Evolutionary conservation across 2,113 vertebrate species (phyloP).

Genomic region (Chrysochloris asiatica): DNA sequence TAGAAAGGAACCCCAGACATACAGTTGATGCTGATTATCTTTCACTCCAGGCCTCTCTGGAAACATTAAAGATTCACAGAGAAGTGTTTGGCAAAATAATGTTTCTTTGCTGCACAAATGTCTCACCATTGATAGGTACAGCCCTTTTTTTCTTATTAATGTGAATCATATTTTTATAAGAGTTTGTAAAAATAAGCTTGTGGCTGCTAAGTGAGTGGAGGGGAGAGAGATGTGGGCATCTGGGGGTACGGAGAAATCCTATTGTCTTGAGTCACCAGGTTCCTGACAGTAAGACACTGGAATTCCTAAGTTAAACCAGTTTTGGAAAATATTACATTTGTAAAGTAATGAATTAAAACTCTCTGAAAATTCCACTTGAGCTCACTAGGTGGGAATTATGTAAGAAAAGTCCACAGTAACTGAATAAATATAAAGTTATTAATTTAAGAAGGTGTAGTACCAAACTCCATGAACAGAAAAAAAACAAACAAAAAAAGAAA

Average conservation of each 20-base stretch:
- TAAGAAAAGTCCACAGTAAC: constrained; percentile 58
- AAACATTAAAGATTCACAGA: not conserved
- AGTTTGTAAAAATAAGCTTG: constrained; percentile 6
- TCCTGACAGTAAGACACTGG: not conserved
- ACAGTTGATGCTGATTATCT: not conserved
- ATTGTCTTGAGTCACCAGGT: not conserved
- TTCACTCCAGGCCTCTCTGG: not conserved
- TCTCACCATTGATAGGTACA: constrained; percentile 28
- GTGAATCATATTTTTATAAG: not conserved
- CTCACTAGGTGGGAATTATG: not conserved
- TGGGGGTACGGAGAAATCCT: not conserved
- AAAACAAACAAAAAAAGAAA: constrained; percentile 28
- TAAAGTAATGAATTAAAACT: constrained; percentile 23
- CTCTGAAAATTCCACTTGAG: not conserved
- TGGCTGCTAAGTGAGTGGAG: not conserved
- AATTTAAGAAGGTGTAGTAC: constrained; percentile 68
- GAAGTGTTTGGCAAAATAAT: not conserved
- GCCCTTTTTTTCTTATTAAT: not conserved
- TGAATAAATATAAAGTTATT: constrained; percentile 65
- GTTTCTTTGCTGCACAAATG: constrained; percentile 52
- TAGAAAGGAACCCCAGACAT: not conserved
- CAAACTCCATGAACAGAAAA: constrained; percentile 69
- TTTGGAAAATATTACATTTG: constrained; percentile 24
- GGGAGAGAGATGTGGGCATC: not conserved
- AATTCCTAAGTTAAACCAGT: not conserved